Percentiles rank a stretch among this genome's conserved stretches.
Conservation (phyloP, 1,140 invertebrate species). For the Drosophila arawakana region DNA sequence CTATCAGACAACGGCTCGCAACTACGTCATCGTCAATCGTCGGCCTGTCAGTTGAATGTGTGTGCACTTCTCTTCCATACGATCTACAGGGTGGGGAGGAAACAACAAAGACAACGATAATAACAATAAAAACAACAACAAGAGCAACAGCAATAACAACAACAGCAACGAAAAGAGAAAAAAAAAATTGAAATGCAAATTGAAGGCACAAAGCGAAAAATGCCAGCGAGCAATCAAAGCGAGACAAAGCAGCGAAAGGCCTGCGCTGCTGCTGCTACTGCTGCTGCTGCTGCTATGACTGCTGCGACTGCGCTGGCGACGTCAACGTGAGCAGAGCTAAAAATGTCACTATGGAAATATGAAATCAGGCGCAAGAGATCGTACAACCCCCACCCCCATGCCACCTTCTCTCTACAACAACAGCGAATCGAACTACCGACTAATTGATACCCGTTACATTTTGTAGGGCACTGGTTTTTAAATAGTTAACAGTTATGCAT, state of each 20-base stretch:
- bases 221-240: slow-evolving; percentile 67
- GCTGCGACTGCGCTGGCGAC: background rate
- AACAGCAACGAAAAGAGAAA: slow-evolving; percentile 21
- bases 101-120: slow-evolving; percentile 14
- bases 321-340: slow-evolving; percentile 25
- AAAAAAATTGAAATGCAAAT: slow-evolving; percentile 74
- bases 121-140: slow-evolving; percentile 18
- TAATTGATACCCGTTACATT: too few relatives aligned
- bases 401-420: slow-evolving; percentile 32
- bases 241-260: slow-evolving; percentile 54
- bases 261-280: slow-evolving; percentile 10
- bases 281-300: background rate
- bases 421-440: background rate
- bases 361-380: slow-evolving; percentile 45
- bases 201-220: slow-evolving; percentile 76
- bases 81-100: background rate
- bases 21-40: slow-evolving; percentile 37
- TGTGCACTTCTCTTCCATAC: background rate
- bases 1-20: slow-evolving; percentile 1
- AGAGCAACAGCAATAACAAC: slow-evolving; percentile 10
- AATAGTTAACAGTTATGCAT: too few relatives aligned
- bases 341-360: slow-evolving; percentile 55
- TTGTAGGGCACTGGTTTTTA: too few relatives aligned
- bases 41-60: slow-evolving; percentile 23
- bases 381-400: slow-evolving; percentile 24